Conservation (phyloP, 2,113 vertebrate species). For the Lipophrys pholis region DNA sequence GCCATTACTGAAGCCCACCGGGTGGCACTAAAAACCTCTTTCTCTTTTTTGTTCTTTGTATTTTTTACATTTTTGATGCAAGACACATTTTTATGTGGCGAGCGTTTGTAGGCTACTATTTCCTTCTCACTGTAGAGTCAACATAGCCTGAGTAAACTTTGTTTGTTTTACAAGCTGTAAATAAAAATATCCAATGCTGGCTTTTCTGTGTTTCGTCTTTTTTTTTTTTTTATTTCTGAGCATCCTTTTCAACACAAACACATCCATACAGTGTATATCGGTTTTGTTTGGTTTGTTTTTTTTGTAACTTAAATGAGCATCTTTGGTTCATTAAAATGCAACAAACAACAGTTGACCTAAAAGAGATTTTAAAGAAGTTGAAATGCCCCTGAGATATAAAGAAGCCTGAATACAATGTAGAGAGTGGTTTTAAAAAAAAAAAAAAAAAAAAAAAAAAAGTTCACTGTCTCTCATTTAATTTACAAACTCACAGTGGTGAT, state of each 20-base stretch:
- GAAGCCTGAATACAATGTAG: no score
- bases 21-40: constrained; percentile 55
- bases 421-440: neutral
- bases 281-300: neutral
- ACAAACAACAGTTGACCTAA: no score
- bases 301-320: no score
- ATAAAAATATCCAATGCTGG: constrained; percentile 70
- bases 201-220: constrained; percentile 63
- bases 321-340: no score
- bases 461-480: neutral
- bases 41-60: neutral
- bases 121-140: constrained; percentile 49
- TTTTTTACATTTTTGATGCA: constrained; percentile 67
- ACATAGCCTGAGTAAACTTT: constrained; percentile 54
- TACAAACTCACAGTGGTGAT: constrained; percentile 14
- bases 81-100: constrained; percentile 40
- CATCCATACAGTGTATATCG: neutral
- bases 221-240: constrained; percentile 12
- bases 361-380: no score
- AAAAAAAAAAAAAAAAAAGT: constrained; percentile 1
- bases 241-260: neutral
- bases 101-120: constrained; percentile 39
- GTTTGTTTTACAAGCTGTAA: constrained; percentile 74
- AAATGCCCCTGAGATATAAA: no score
- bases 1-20: constrained; percentile 55